Evolutionary conservation across 2,888 invertebrate genomes (phyloP).

Genomic region (Stictocephala bisonia): DNA sequence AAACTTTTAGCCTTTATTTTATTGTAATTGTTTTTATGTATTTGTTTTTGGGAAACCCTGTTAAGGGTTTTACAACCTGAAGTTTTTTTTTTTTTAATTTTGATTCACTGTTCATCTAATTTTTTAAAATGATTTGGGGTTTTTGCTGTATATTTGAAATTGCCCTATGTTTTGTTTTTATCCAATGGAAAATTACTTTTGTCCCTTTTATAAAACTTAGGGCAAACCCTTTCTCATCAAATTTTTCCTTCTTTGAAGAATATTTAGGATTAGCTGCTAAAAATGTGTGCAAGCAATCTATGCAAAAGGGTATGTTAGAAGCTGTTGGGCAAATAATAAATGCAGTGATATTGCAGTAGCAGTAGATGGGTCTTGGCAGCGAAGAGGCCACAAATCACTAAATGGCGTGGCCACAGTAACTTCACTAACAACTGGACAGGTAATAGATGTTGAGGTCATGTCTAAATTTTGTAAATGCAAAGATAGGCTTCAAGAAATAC

Average conservation of each 20-base stretch:
- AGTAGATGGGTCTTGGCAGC: constrained; percentile 52
- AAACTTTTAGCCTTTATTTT: too few relatives aligned
- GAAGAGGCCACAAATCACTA: constrained; percentile 49
- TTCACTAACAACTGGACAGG: constrained; percentile 49
- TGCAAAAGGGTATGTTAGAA: constrained; percentile 20
- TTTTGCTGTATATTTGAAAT: too few relatives aligned
- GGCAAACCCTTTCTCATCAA: constrained; percentile 22
- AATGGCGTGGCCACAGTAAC: constrained; percentile 52
- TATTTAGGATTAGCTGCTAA: constrained; percentile 25
- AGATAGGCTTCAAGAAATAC: constrained; percentile 41
- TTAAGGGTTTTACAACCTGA: too few relatives aligned
- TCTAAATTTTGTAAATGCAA: constrained; percentile 50
- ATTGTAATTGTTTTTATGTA: too few relatives aligned
- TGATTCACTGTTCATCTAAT: too few relatives aligned
- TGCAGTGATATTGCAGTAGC: constrained; percentile 37
- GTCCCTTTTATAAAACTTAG: too few relatives aligned
- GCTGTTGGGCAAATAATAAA: constrained; percentile 22
- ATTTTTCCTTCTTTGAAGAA: constrained; percentile 28
- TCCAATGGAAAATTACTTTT: too few relatives aligned
- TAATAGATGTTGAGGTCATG: constrained; percentile 49
- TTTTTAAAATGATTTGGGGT: too few relatives aligned
- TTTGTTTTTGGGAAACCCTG: too few relatives aligned
- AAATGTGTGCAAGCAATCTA: constrained; percentile 18
- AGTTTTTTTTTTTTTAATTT: too few relatives aligned
- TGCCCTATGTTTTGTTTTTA: too few relatives aligned